Evolutionary conservation across 2,888 invertebrate species (phyloP), one percentile per base, ranked within the genome.

Genomic region (Pachymerium ferrugineum): DNA sequence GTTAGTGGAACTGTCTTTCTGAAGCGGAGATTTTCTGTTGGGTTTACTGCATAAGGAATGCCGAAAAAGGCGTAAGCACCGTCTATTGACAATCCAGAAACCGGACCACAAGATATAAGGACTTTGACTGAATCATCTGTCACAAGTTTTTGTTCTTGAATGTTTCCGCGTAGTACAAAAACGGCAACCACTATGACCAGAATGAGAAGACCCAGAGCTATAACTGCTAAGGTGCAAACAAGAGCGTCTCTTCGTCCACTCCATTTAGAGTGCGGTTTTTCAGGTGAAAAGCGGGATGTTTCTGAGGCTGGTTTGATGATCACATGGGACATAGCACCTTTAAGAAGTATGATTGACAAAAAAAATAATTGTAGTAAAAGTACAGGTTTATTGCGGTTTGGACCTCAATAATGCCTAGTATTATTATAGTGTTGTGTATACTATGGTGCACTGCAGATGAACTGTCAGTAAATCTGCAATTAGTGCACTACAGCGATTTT

Each of bases 21-120:
- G 80, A 89, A 89, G 78, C 89, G 82, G 69, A 85, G 83, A 76
- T 86, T 85, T n/a, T 88, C 88, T 10, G 88, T 79, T 0, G 89
- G 89, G 14, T 89, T 87, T 72, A 86, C 81, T 0, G 89, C 89
- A 78, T 88, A 90, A 81, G 89, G 86, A 76, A 93, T 86, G 1
- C 92, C 92, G 74, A 87, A 85, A 79, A 92, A 92, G 28, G 87
- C 87, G 77, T 90, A 90, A 79, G 76, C 76, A 1, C 73, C 77
- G 22, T 77, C 74, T 35, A 77, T 74, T 28, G 75, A 75, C 29
- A 70, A 69, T n/a, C 78, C 78, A 30, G 74, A 74, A n/a, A 78
- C 76, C 10, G 73, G 72, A 10, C 78, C 78, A 62, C 78, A 78
- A n/a, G 30, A n/a, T 1, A 69, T 74, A 22, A 19, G 12, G 1